Conservation (phyloP, 2,888 invertebrate genomes). For the Parnassius orleans region DNA sequence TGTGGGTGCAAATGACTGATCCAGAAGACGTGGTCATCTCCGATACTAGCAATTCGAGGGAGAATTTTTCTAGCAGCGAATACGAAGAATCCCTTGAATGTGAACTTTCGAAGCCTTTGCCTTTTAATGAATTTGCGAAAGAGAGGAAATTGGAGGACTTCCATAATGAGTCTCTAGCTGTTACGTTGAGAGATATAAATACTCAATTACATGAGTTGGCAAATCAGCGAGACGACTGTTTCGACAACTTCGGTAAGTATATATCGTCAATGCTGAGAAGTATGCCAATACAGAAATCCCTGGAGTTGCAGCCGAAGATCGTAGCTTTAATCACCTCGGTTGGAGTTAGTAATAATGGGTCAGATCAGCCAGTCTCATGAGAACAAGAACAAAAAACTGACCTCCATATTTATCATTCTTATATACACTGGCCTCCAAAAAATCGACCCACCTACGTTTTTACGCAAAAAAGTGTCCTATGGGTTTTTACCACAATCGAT, state of each 20-base stretch:
- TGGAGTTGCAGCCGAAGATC: slow-evolving; percentile 44
- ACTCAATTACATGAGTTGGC: neutral
- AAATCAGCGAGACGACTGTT: slow-evolving; percentile 36
- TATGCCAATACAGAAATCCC: slow-evolving; percentile 41
- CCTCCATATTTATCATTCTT: too few relatives aligned
- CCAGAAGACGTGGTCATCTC: neutral
- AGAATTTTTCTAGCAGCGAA: neutral
- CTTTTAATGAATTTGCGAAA: neutral
- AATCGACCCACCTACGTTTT: too few relatives aligned
- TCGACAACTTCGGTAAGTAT: slow-evolving; percentile 50
- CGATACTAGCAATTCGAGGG: neutral
- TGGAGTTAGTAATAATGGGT: neutral
- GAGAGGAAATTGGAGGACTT: neutral
- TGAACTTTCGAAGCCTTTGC: neutral
- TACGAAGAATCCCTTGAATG: neutral
- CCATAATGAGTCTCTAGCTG: neutral
- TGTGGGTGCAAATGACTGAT: slow-evolving; percentile 16
- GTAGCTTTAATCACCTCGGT: slow-evolving; percentile 13
- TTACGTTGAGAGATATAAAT: neutral
- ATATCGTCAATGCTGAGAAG: slow-evolving; percentile 45
- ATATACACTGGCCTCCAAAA: too few relatives aligned
- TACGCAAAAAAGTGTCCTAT: too few relatives aligned
- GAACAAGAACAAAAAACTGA: neutral
- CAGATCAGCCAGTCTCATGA: neutral
- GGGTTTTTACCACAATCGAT: too few relatives aligned